A percentile compares a stretch with the other conserved stretches of the same genome.
Evolutionary conservation across 1,140 invertebrate genomes (phyloP).

Genomic region (Aricia agestis): DNA sequence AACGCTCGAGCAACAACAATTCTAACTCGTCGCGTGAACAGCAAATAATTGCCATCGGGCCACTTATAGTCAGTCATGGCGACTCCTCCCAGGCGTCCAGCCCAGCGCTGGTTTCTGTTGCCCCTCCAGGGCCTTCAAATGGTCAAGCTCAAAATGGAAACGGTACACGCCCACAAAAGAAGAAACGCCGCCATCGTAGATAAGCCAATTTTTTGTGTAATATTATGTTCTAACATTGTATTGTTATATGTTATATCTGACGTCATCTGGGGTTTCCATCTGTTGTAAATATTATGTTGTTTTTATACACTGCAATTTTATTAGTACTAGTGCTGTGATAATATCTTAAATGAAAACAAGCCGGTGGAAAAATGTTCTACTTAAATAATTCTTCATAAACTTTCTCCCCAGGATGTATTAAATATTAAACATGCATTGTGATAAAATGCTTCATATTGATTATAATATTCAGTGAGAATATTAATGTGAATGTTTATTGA

Average conservation of each 20-base stretch:
- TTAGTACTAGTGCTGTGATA: constrained; percentile 69
- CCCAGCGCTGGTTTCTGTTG: constrained; percentile 22
- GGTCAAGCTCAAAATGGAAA: constrained; percentile 34
- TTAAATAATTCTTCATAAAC: neutral
- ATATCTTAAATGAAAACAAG: constrained; percentile 29
- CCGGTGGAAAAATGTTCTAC: constrained; percentile 24
- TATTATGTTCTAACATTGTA: constrained; percentile 20
- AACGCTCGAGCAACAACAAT: neutral
- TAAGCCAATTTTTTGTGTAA: constrained; percentile 30
- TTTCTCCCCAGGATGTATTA: neutral
- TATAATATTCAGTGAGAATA: constrained; percentile 11
- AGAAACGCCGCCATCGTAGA: constrained; percentile 50
- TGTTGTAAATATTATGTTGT: constrained; percentile 42
- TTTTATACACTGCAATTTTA: constrained; percentile 54
- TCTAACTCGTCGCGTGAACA: neutral
- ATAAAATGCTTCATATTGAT: constrained; percentile 20
- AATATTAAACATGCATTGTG: constrained; percentile 30
- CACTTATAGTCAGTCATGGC: neutral
- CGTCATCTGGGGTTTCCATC: constrained; percentile 40
- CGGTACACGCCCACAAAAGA: constrained; percentile 36
- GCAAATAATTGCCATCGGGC: neutral
- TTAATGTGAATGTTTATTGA: constrained; percentile 26
- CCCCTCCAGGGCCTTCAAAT: constrained; percentile 33
- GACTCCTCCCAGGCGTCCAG: neutral
- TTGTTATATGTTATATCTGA: constrained; percentile 46